phyloP scores from a whole-genome alignment of 2,888 invertebrate species.

The Dinocampus coccinellae region DNA sequence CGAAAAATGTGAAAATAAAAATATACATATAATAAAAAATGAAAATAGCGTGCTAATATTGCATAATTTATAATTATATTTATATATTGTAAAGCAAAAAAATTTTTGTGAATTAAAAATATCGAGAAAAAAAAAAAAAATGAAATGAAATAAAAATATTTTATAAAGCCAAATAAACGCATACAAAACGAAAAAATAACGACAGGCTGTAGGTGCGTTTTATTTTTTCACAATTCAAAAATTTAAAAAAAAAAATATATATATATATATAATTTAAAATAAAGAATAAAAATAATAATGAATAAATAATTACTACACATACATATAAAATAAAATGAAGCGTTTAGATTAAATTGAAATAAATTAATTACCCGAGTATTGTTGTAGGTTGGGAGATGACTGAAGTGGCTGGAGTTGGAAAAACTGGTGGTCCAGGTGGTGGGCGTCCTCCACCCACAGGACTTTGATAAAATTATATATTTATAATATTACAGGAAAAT shows the following conservation, averaged over 20 bases:
- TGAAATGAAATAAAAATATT: slow-evolving; percentile 1
- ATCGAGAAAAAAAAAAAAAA: slow-evolving; percentile 1
- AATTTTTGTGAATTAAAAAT: not conserved
- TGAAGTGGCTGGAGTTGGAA: slow-evolving; percentile 71
- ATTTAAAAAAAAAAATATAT: not conserved
- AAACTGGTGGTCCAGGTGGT: slow-evolving; percentile 66
- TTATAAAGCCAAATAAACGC: slow-evolving; percentile 16
- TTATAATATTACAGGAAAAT: too few relatives aligned
- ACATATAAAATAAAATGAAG: not conserved
- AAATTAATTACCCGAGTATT: slow-evolving; percentile 62
- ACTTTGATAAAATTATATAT: too few relatives aligned
- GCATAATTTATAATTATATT: not conserved
- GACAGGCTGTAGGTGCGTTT: not conserved
- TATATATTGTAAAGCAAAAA: not conserved
- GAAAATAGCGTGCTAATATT: not conserved
- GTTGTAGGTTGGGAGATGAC: slow-evolving; percentile 71
- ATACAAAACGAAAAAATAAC: slow-evolving; percentile 30
- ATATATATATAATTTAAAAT: not conserved
- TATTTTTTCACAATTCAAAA: not conserved
- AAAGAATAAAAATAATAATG: slow-evolving; percentile 14
- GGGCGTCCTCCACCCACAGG: slow-evolving; percentile 62
- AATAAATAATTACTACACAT: not conserved
- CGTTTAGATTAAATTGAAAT: slow-evolving; percentile 23
- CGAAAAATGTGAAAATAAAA: not conserved
- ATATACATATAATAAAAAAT: not conserved